phyloP scores from a whole-genome alignment of 2,888 invertebrate genomes.

The Spodoptera picta region DNA sequence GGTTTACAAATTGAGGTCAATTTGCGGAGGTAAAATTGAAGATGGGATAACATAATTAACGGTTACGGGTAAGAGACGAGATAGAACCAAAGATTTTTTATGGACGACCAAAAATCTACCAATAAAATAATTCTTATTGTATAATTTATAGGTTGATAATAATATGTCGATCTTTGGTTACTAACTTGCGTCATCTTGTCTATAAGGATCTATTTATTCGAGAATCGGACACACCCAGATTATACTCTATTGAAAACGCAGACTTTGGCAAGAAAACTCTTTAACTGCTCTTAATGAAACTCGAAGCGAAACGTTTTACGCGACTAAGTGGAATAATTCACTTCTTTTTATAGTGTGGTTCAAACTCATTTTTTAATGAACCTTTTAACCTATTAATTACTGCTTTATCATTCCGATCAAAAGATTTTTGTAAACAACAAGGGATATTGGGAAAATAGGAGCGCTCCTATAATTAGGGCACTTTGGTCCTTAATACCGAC shows the following conservation, averaged over 20 bases:
- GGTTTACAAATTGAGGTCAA: constrained; percentile 42
- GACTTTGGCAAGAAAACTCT: no score
- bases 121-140: no score
- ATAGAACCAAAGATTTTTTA: constrained; percentile 34
- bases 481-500: constrained; percentile 19
- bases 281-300: no score
- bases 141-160: no score
- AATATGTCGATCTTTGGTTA: no score
- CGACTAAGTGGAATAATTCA: no score
- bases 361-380: constrained; percentile 11
- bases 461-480: constrained; percentile 33
- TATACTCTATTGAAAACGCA: no score
- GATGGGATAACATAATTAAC: constrained; percentile 50
- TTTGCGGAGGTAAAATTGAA: constrained; percentile 40
- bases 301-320: no score
- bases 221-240: no score
- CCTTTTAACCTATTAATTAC: constrained; percentile 8
- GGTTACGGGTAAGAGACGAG: constrained; percentile 42
- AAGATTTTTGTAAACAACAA: constrained; percentile 21
- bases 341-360: no score
- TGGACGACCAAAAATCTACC: constrained; percentile 5
- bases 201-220: no score
- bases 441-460: constrained; percentile 13
- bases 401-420: constrained; percentile 24
- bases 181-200: no score